Conservation (phyloP, 2,888 invertebrate species). For the Aphidoletes aphidimyza region DNA sequence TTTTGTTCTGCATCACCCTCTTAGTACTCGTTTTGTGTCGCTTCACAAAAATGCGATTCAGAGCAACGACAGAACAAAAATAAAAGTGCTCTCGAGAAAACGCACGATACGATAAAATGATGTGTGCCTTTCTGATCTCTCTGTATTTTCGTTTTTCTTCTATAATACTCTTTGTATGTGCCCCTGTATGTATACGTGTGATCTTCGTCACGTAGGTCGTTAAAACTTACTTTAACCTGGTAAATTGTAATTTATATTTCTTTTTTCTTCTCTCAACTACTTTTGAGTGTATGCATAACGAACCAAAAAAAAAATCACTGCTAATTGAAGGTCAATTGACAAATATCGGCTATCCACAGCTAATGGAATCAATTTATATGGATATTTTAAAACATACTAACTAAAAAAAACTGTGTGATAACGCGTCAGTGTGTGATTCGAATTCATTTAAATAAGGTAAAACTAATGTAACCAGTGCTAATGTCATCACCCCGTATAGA, state of each 20-base stretch:
- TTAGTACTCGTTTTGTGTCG: not conserved
- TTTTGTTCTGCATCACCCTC: slow-evolving; percentile 47
- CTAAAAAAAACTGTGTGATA: too few species aligned
- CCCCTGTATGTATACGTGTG: not conserved
- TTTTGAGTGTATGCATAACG: not conserved
- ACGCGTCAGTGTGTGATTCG: too few species aligned
- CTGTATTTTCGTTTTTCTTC: too few species aligned
- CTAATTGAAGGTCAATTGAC: slow-evolving; percentile 18
- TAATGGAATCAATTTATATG: too few species aligned
- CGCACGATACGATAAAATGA: not conserved
- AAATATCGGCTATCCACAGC: not conserved
- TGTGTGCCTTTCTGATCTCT: not conserved
- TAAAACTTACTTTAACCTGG: slow-evolving; percentile 28
- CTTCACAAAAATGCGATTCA: not conserved
- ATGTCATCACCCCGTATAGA: not conserved
- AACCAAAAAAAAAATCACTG: not conserved
- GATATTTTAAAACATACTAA: too few species aligned
- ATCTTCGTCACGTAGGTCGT: slow-evolving; percentile 48
- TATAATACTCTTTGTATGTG: not conserved
- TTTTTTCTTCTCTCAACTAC: not conserved
- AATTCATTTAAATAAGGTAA: too few species aligned
- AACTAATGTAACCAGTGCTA: not conserved
- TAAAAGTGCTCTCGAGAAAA: slow-evolving; percentile 20
- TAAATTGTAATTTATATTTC: not conserved
- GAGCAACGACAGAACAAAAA: not conserved